phyloP scores from a whole-genome alignment of 2,797 vertebrate species.

The Danio tinwini region DNA sequence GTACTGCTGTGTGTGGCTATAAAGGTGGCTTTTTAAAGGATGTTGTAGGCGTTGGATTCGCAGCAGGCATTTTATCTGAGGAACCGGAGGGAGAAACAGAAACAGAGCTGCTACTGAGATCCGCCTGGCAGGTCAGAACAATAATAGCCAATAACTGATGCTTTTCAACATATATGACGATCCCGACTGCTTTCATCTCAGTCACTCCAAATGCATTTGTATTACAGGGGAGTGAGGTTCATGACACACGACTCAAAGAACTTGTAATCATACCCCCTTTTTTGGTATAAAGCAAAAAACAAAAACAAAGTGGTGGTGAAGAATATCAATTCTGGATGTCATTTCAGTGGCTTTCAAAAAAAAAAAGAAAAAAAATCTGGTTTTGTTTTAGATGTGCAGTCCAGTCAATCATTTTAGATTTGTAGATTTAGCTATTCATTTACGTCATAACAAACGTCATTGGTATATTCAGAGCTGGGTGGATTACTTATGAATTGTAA shows the following conservation, averaged over 20 bases:
- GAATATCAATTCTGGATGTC: background rate
- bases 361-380: too few species aligned
- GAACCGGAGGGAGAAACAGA: conserved; percentile 6
- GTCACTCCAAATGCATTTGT: conserved; percentile 18
- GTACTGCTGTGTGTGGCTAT: background rate
- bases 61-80: conserved; percentile 26
- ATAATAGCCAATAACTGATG: conserved; percentile 28
- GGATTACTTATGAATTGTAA: too few species aligned
- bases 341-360: background rate
- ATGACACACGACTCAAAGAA: background rate
- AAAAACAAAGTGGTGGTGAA: background rate
- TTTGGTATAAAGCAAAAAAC: conserved; percentile 17
- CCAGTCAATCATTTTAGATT: background rate
- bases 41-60: conserved; percentile 19
- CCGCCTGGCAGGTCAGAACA: conserved; percentile 11
- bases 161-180: conserved; percentile 17
- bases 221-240: background rate
- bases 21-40: conserved; percentile 5
- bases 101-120: conserved; percentile 17
- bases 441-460: too few species aligned
- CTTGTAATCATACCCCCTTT: background rate
- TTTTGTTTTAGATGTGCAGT: background rate
- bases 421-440: too few species aligned
- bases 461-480: too few species aligned
- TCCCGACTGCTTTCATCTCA: conserved; percentile 3